Evolutionary conservation across 2,113 vertebrate species (phyloP).

Genomic region (Trogon melanurus): DNA sequence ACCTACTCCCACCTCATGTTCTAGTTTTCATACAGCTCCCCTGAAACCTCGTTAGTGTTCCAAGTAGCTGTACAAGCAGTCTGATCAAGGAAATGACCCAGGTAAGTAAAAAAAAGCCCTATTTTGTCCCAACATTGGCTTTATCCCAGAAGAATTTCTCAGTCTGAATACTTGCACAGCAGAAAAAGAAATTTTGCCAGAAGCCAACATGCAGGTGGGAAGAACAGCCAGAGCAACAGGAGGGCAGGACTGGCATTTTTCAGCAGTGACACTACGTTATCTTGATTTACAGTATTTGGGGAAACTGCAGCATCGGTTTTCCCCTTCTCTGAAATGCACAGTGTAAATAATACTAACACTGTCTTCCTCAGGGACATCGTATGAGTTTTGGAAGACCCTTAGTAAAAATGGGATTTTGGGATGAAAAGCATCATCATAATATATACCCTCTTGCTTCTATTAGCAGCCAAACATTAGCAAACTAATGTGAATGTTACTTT

Average conservation of each 20-base stretch:
- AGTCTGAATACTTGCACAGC: not conserved
- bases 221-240: not conserved
- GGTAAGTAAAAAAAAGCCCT: not conserved
- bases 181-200: not conserved
- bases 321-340: not conserved
- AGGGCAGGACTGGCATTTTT: not conserved
- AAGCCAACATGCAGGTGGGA: not conserved
- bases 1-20: not conserved
- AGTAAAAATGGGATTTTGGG: not conserved
- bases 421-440: not conserved
- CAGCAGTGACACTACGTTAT: not conserved
- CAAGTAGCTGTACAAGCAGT: not conserved
- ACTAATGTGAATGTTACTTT: not conserved
- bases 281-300: not conserved
- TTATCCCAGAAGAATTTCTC: not conserved
- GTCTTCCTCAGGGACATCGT: not conserved
- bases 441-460: not conserved
- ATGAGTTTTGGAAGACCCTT: not conserved
- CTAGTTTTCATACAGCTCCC: not conserved
- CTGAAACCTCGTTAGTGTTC: not conserved
- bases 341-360: rapidly evolving
- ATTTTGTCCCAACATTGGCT: not conserved
- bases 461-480: slow-evolving; percentile 1
- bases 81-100: not conserved
- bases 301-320: not conserved